phyloP scores from a whole-genome alignment of 2,888 invertebrate species.

The Morinoia aosen region DNA sequence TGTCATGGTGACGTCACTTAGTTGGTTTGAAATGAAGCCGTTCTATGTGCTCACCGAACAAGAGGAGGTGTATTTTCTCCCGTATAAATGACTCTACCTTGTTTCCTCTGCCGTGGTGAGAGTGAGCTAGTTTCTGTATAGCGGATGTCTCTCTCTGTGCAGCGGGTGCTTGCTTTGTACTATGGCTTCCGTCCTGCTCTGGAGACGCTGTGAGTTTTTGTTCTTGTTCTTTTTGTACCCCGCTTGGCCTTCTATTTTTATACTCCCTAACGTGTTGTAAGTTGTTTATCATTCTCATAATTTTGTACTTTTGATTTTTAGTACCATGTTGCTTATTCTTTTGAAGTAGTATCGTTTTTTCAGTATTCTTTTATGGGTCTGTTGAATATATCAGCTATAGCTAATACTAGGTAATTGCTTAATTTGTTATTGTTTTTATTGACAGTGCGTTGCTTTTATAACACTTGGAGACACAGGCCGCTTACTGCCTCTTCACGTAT shows the following conservation, averaged over 20 bases:
- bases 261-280: background rate
- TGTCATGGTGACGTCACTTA: no score
- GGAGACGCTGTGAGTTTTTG: conserved; percentile 10
- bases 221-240: background rate
- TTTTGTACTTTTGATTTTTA: background rate
- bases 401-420: no score
- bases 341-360: background rate
- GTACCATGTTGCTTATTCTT: background rate
- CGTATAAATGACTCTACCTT: no score
- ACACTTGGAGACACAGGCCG: no score
- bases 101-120: background rate
- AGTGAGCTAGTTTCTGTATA: background rate
- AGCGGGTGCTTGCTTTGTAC: conserved; percentile 45
- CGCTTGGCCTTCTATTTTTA: background rate
- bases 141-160: conserved; percentile 33
- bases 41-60: no score
- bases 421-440: no score
- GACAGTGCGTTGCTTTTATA: no score
- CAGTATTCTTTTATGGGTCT: no score
- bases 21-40: no score
- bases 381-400: no score
- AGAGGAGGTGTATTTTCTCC: no score
- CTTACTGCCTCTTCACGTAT: no score
- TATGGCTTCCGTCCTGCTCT: conserved; percentile 45
- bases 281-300: background rate